Conservation (phyloP, 2,888 invertebrate genomes). For the Bruchidius siliquastri region DNA sequence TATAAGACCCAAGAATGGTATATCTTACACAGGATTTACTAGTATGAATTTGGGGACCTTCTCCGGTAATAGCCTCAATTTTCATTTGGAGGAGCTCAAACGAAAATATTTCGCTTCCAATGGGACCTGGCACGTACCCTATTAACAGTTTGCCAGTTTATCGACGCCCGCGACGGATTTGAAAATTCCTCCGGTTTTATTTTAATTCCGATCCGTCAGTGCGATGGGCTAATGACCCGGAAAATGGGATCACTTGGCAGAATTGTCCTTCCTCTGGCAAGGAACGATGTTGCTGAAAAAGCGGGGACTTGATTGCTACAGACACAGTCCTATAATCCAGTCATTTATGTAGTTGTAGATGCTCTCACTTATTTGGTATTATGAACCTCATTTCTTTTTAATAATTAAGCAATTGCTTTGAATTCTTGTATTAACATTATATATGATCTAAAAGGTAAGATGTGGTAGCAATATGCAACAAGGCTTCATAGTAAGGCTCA, state of each 20-base stretch:
- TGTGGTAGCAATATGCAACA: too few species aligned
- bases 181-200: background rate
- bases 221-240: constrained; percentile 37
- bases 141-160: background rate
- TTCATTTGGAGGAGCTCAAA: background rate
- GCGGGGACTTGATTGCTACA: background rate
- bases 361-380: too few species aligned
- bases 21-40: background rate
- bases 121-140: background rate
- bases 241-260: constrained; percentile 42
- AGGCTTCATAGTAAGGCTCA: too few species aligned
- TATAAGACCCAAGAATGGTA: too few species aligned
- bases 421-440: too few species aligned
- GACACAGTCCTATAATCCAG: background rate
- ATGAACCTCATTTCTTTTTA: too few species aligned
- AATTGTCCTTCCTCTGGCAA: background rate
- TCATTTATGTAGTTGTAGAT: background rate
- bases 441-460: too few species aligned
- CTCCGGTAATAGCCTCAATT: background rate
- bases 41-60: background rate
- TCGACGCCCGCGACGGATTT: background rate
- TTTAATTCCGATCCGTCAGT: background rate
- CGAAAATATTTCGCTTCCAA: background rate
- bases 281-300: background rate
- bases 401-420: too few species aligned